Conservation (phyloP, 2,113 vertebrate species). For the Anoplopoma fimbria region DNA sequence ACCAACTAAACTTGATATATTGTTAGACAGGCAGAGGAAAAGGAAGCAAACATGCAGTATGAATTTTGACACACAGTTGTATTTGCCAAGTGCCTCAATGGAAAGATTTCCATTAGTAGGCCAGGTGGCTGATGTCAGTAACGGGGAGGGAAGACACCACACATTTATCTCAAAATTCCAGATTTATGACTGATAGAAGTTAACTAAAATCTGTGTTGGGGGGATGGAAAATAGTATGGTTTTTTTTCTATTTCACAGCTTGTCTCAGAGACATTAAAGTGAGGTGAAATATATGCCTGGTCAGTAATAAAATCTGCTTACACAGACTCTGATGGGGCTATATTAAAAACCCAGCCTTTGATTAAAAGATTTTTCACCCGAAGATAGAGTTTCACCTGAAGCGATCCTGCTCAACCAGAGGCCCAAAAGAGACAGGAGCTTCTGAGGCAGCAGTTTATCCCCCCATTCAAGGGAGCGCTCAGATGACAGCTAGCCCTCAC, state of each 20-base stretch:
- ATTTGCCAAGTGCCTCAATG: conserved; percentile 31
- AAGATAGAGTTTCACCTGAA: conserved; percentile 74
- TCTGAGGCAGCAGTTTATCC: conserved; percentile 81
- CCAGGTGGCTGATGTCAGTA: conserved; percentile 59
- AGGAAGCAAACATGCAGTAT: conserved; percentile 38
- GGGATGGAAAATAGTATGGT: conserved; percentile 13
- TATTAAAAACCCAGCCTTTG: conserved; percentile 73
- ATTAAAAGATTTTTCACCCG: conserved; percentile 75
- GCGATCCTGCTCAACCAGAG: conserved; percentile 64
- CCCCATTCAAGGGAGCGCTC: conserved; percentile 28
- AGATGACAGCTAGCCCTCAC: conserved; percentile 67
- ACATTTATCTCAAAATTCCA: conserved; percentile 23
- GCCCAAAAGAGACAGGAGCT: conserved; percentile 75
- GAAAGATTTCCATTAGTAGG: conserved; percentile 38
- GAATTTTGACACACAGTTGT: conserved; percentile 47
- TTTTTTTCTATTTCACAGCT: conserved; percentile 24
- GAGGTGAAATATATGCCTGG: conserved; percentile 67
- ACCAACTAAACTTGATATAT: conserved; percentile 53
- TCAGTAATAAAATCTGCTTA: conserved; percentile 83
- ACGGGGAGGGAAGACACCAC: conserved; percentile 33
- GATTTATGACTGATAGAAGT: conserved; percentile 38
- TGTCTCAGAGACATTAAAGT: conserved; percentile 54
- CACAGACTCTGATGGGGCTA: conserved; percentile 67
- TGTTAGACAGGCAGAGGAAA: conserved; percentile 41
- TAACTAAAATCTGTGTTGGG: conserved; percentile 5